These are phyloP conservation scores for Atethmia centrago DNA, from an alignment of 2,888 invertebrate species.

Conservation along the genomic window DNA sequence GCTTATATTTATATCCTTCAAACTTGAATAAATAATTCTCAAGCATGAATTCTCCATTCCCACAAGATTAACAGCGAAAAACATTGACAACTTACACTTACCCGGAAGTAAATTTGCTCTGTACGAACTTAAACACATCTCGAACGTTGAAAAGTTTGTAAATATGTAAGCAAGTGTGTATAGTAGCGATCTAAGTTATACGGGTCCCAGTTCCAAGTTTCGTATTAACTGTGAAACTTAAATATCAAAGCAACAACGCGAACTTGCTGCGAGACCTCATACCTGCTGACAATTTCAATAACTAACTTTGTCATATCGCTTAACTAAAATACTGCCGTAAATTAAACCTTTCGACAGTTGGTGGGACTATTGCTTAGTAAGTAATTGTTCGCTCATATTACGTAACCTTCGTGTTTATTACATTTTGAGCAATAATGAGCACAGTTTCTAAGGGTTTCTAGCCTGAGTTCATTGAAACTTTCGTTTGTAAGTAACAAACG, in stretches of 20 bases:
- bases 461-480: background rate
- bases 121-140: constrained; percentile 60
- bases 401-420: constrained; percentile 14
- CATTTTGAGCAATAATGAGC: constrained; percentile 15
- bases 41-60: background rate
- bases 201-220: constrained; percentile 70
- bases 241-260: constrained; percentile 74
- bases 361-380: constrained; percentile 28
- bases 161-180: constrained; percentile 69
- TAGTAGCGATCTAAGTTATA: constrained; percentile 71
- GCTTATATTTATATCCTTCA: background rate
- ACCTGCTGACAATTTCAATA: constrained; percentile 79
- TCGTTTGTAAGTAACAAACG: background rate
- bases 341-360: constrained; percentile 52
- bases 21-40: background rate
- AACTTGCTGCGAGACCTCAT: constrained; percentile 65
- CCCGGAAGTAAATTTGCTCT: constrained; percentile 51
- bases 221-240: constrained; percentile 75
- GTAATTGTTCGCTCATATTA: constrained; percentile 32
- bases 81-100: constrained; percentile 33
- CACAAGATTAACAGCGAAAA: constrained; percentile 5
- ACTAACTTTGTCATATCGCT: constrained; percentile 72
- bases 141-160: constrained; percentile 63
- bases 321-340: constrained; percentile 65
- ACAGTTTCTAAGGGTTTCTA: background rate